Evolutionary conservation across 2,113 vertebrate species (phyloP), one percentile per base, ranked within the genome.

Genomic region (Leptodactylus fuscus): DNA sequence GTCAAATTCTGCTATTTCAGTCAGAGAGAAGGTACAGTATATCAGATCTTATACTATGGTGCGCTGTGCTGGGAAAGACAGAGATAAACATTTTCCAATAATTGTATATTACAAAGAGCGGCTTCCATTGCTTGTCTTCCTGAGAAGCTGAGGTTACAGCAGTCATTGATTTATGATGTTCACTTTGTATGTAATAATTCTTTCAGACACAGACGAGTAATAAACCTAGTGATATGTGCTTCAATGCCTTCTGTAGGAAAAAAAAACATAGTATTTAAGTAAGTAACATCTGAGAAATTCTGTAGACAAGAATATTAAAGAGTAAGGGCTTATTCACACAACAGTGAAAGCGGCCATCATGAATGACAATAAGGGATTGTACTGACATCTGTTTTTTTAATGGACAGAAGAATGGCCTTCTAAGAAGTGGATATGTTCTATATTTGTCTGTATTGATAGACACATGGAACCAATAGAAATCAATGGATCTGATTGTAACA

Each of bases 91-190:
- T 34, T 67, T 36, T 67, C 32, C 32, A 36, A 36, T 36, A 36
- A 10, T 34, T 36, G 62, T 67, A 67, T 34, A 67, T 34, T 36
- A 36, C 62, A 34, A 7, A 34, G 29, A 34, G n/a, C 58, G 4
- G 62, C 20, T 36, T 34, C 60, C 62, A 8, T 20, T 18, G 62
- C 32, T 67, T 67, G 34, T 67, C 16, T 67, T 67, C 3, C n/a
- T 67, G 18, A 34, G 62, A 67, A 67, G 62, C 62, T 18, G 62
- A 67, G 32, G 62, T 67, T 36, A 34, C 62, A 65, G 29, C 60
- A 11, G 62, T 36, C 32, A 20, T 18, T 67, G 62, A 67, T 67
- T 67, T 67, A 67, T 67, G 29, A 36, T 20, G 1, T 67, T 67
- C 29, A 67, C 4, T 67, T 67, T 67, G 15, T 67, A 3, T 67